Base-by-base conservation (phyloP, 2,888 invertebrate genomes). In the Spatulosminthurus flaviceps region DNA sequence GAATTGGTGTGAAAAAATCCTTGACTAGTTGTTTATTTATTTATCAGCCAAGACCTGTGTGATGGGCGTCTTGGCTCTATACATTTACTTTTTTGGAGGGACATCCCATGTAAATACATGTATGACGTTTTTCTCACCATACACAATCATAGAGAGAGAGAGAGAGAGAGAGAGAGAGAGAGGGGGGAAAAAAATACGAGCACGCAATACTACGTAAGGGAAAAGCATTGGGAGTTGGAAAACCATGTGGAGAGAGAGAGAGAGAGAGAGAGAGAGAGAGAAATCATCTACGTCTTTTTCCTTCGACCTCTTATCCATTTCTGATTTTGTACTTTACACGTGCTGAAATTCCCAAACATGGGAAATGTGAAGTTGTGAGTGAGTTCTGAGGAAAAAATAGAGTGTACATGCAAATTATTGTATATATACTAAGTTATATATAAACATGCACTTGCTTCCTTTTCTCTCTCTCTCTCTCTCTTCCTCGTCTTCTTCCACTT, bases 271-370 rank as follows among this genome's bases (percentile, higher is more conserved):
- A 43, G 16, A 43, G 16, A 16, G 9, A 43, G 43, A 43, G 16
- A 60, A 60, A 22, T 19, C 60, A n/a, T 60, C 5, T 60, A 4
- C 60, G 60, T 19, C 26, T 22, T 26, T 9, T 1, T 64, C 2
- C 29, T n/a, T 69, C 26, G 19, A 29, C 16, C 34, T 29, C 0
- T 42, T 72, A 72, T 72, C 51, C 72, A 26, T 26, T 72, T 51
- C 26, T 24, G 72, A 51, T 43, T 72, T 72, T 72, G 51, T 72
- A 51, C 72, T 72, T 67, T 11, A 67, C 67, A 67, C 67, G 67
- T 67, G 67, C 67, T 67, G 26, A 28, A 51, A 67, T 67, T 67
- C 67, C 67, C 26, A 26, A 64, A 26, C 26, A 64, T 11, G n/a
- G 26, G 9, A 26, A 64, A 22, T 19, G 24, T 67, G 67, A 13